phyloP scores from a whole-genome alignment of 1,140 invertebrate species.

The Panagrolaimus sp. region DNA sequence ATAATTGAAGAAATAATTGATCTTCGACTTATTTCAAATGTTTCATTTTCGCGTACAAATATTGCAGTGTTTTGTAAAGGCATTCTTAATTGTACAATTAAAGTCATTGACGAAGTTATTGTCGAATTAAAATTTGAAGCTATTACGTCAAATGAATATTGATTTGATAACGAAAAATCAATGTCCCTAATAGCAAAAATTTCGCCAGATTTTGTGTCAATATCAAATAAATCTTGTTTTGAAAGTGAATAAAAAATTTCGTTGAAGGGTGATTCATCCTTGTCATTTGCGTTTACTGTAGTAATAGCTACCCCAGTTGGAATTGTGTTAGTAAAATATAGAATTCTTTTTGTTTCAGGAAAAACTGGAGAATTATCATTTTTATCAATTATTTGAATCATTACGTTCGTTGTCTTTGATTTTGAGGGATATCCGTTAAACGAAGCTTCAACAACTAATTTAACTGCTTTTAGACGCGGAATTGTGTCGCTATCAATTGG shows the following conservation, averaged over 20 bases:
- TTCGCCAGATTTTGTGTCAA: conserved; percentile 6
- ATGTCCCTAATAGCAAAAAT: not conserved
- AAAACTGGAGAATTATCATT: conserved; percentile 1
- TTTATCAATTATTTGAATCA: not conserved
- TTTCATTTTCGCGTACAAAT: not conserved
- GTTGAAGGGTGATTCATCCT: not conserved
- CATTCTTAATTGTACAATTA: not conserved
- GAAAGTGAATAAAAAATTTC: conserved; percentile 1
- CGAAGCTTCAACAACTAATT: not conserved
- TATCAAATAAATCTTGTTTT: not conserved
- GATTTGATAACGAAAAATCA: not conserved
- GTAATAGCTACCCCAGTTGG: not conserved
- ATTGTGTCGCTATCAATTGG: not conserved
- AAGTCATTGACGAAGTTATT: not conserved
- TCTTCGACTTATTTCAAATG: conserved; percentile 5
- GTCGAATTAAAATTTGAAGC: not conserved
- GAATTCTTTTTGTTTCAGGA: not conserved
- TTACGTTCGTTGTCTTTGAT: not conserved
- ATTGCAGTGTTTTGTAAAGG: not conserved
- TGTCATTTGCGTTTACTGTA: not conserved
- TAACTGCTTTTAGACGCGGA: not conserved
- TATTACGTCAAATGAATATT: not conserved
- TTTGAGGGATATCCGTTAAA: not conserved
- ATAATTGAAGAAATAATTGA: not conserved
- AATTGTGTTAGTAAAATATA: not conserved